These are phyloP conservation scores for Catharus bicknelli DNA, from an alignment of 2,113 vertebrate genomes.

Conservation along the genomic window DNA sequence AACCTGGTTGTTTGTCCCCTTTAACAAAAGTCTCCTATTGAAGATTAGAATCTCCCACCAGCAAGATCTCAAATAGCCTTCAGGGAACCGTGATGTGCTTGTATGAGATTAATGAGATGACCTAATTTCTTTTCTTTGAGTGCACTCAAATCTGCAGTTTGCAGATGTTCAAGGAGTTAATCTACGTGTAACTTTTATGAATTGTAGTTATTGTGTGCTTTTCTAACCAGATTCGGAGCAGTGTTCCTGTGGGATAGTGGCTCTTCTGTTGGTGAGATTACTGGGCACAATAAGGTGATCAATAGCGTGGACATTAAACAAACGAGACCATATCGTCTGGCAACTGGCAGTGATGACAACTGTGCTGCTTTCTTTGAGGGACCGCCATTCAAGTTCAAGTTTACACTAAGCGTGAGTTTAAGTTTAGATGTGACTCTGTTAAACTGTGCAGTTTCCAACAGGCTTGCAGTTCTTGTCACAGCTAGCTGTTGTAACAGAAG, in stretches of 20 bases:
- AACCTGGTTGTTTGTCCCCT: neutral
- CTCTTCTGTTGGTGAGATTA: conserved; percentile 89
- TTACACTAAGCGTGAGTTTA: conserved; percentile 85
- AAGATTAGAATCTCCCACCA: neutral
- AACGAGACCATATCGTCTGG: conserved; percentile 87
- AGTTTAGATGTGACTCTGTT: neutral
- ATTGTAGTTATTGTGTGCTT: neutral
- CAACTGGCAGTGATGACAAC: conserved; percentile 88
- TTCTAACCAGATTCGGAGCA: conserved; percentile 82
- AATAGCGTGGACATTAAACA: conserved; percentile 94
- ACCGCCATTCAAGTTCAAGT: conserved; percentile 94
- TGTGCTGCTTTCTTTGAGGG: conserved; percentile 87
- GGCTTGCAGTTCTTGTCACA: neutral
- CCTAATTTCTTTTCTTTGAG: conserved; percentile 52
- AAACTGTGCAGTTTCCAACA: neutral
- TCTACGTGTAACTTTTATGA: neutral
- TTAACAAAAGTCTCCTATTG: neutral
- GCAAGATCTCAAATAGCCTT: conserved; percentile 1
- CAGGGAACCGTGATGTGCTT: neutral
- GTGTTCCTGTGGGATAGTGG: conserved; percentile 96
- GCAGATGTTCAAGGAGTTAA: conserved; percentile 1
- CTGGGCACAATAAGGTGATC: conserved; percentile 89
- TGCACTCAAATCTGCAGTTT: neutral
- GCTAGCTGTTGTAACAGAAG: neutral
- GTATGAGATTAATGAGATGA: conserved; percentile 43